These are phyloP conservation scores for Hydropotes inermis DNA, from an alignment of 2,113 vertebrate genomes.

Conservation along the genomic window DNA sequence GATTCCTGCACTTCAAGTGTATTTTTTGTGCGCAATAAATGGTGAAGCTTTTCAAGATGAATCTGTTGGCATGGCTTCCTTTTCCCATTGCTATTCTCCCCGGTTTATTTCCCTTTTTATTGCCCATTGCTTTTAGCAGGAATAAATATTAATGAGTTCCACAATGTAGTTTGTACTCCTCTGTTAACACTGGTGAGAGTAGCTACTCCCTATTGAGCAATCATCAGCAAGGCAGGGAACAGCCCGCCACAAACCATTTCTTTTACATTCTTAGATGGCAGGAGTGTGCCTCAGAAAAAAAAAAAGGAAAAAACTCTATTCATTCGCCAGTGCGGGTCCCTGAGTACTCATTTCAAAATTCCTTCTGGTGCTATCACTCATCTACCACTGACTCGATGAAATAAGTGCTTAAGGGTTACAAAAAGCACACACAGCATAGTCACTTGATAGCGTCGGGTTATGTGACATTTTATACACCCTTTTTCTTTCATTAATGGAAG, in stretches of 20 bases:
- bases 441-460: background rate
- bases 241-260: constrained; percentile 59
- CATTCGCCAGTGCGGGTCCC: constrained; percentile 30
- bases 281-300: constrained; percentile 20
- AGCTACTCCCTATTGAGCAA: constrained; percentile 65
- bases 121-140: constrained; percentile 73
- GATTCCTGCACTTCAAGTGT: background rate
- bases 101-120: constrained; percentile 74
- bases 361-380: constrained; percentile 61
- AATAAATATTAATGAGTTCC: constrained; percentile 78
- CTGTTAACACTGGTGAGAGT: constrained; percentile 69
- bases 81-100: constrained; percentile 54
- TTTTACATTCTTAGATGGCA: constrained; percentile 54
- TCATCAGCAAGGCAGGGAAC: constrained; percentile 64
- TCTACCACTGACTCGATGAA: background rate
- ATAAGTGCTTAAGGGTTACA: constrained; percentile 61
- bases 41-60: constrained; percentile 46
- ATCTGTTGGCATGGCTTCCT: constrained; percentile 60
- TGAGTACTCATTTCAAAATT: constrained; percentile 56
- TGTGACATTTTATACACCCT: constrained; percentile 15
- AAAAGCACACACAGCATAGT: background rate
- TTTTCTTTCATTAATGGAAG: constrained; percentile 49
- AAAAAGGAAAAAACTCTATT: constrained; percentile 51
- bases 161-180: constrained; percentile 63
- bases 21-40: constrained; percentile 18